Conservation (phyloP, 2,113 vertebrate genomes). For the Pao palembangensis region DNA sequence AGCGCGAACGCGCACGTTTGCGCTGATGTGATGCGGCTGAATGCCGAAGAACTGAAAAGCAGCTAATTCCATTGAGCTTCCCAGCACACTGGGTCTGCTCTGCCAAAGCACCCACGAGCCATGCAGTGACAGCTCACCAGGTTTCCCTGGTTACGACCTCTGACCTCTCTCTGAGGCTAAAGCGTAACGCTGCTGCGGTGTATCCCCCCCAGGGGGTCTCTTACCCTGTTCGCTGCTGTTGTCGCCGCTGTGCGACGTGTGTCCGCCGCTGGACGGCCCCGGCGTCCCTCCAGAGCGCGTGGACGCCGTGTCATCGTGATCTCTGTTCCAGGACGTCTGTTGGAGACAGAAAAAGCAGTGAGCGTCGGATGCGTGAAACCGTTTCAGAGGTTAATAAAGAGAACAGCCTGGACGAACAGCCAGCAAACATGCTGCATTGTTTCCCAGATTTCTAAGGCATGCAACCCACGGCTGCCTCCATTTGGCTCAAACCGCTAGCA, state of each 20-base stretch:
- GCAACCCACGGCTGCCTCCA: conserved; percentile 66
- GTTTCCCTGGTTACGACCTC: too few species aligned
- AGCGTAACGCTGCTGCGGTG: too few species aligned
- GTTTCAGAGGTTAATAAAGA: conserved; percentile 38
- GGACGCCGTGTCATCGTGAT: conserved; percentile 96
- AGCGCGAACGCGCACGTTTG: too few species aligned
- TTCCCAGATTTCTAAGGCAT: conserved; percentile 70
- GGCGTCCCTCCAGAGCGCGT: conserved; percentile 96
- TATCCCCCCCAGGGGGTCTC: too few species aligned
- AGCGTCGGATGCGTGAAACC: neutral
- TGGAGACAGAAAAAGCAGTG: conserved; percentile 2
- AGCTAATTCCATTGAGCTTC: neutral
- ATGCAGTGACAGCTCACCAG: neutral
- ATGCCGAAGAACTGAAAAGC: neutral
- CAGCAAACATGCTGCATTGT: conserved; percentile 63
- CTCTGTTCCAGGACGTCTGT: conserved; percentile 98
- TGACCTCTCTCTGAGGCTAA: neutral
- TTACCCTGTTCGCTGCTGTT: conserved; percentile 99
- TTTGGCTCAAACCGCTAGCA: conserved; percentile 69
- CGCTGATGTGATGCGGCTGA: too few species aligned
- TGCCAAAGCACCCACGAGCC: neutral
- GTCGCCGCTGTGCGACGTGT: conserved; percentile 98
- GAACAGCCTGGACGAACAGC: conserved; percentile 46
- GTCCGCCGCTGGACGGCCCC: conserved; percentile 95
- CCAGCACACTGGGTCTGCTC: neutral